A percentile compares a stretch with the other conserved stretches of the same genome.
Conservation (phyloP, 2,888 invertebrate genomes). For the Melanotus villosus region DNA sequence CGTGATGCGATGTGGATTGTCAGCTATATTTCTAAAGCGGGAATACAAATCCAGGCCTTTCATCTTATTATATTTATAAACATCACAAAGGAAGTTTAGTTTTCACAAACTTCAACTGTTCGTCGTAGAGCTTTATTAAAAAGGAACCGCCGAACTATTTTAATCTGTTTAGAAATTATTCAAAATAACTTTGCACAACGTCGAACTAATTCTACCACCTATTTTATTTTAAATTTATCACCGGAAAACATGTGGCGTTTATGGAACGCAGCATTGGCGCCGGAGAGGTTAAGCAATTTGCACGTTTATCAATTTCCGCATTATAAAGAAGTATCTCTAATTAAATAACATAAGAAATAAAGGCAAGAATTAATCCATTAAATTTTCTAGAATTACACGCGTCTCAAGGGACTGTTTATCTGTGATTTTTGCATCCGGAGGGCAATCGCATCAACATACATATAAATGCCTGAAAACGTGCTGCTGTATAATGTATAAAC, state of each 20-base stretch:
- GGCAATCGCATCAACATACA: slow-evolving; percentile 8
- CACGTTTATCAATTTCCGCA: slow-evolving; percentile 5
- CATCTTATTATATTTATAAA: too few species aligned
- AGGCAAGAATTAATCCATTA: background rate
- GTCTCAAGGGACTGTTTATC: background rate
- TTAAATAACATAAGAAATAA: background rate
- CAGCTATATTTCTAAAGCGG: slow-evolving; percentile 16
- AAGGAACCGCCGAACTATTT: too few species aligned
- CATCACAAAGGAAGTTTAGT: too few species aligned
- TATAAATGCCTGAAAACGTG: slow-evolving; percentile 17
- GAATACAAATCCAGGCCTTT: background rate
- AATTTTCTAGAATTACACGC: background rate
- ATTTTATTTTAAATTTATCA: background rate
- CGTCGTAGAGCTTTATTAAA: too few species aligned
- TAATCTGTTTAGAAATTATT: background rate
- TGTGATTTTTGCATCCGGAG: background rate
- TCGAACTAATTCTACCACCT: background rate
- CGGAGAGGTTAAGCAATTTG: slow-evolving; percentile 13
- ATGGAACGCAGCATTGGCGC: slow-evolving; percentile 12
- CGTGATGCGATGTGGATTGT: slow-evolving; percentile 33
- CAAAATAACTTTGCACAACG: background rate
- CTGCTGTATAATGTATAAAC: slow-evolving; percentile 13
- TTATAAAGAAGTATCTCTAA: background rate
- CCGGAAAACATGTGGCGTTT: slow-evolving; percentile 9
- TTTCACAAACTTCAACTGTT: too few species aligned